These are phyloP conservation scores for Xyliphius kryptos DNA, from an alignment of 2,113 vertebrate genomes.

Conservation along the genomic window DNA sequence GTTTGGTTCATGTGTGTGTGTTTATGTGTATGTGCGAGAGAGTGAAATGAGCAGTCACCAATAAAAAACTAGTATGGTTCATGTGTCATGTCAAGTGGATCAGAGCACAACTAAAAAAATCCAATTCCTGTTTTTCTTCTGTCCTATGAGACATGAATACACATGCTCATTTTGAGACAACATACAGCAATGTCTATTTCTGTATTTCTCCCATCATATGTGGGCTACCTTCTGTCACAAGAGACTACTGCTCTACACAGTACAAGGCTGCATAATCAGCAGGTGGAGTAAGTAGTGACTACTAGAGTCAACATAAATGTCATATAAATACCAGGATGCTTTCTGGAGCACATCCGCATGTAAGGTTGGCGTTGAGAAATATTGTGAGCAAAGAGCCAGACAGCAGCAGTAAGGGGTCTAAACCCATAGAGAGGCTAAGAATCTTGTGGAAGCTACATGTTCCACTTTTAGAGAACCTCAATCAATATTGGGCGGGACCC, in stretches of 20 bases:
- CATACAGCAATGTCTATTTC: constrained; percentile 34
- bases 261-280: constrained; percentile 31
- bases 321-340: too few relatives aligned
- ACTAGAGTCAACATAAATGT: too few relatives aligned
- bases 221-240: constrained; percentile 33
- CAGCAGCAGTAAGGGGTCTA: too few relatives aligned
- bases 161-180: constrained; percentile 28
- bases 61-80: constrained; percentile 13
- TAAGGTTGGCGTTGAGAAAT: too few relatives aligned
- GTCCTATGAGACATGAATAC: constrained; percentile 20
- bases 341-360: too few relatives aligned
- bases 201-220: constrained; percentile 21
- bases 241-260: constrained; percentile 24
- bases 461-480: too few relatives aligned
- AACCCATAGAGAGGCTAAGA: too few relatives aligned
- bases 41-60: constrained; percentile 17
- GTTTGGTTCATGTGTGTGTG: constrained; percentile 15
- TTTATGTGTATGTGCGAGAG: constrained; percentile 15
- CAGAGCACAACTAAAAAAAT: constrained; percentile 17
- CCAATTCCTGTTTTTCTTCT: constrained; percentile 15
- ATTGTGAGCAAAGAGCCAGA: too few relatives aligned
- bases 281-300: constrained; percentile 7
- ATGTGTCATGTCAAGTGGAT: constrained; percentile 25
- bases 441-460: too few relatives aligned
- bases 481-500: too few relatives aligned